These are phyloP conservation scores for Pseudorhiza aurosa DNA, from an alignment of 30 jellyfish, hydroid and myxozoan genomes.

Conservation along the genomic window DNA sequence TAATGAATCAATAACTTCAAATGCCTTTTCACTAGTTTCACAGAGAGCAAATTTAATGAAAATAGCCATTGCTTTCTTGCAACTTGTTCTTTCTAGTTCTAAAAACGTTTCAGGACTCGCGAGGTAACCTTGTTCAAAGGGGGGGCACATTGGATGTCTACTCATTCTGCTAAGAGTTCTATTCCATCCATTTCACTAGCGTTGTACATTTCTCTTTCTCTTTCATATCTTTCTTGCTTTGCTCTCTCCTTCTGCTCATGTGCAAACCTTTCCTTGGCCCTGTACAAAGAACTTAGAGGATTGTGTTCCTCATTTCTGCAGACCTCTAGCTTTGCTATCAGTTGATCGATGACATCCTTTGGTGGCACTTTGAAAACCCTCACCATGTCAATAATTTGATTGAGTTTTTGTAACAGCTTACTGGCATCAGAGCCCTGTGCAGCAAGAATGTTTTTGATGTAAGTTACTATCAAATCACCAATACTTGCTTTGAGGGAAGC, in stretches of 20 bases:
- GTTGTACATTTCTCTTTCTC: not conserved
- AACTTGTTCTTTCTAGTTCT: too few relatives aligned
- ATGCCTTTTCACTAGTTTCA: too few relatives aligned
- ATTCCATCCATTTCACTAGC: conserved; percentile 17
- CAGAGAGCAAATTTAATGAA: too few relatives aligned
- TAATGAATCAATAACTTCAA: too few relatives aligned
- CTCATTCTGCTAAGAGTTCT: conserved; percentile 24
- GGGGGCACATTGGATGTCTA: too few relatives aligned
- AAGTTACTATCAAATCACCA: conserved; percentile 47
- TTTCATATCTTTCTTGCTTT: conserved; percentile 55
- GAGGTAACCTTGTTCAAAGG: too few relatives aligned
- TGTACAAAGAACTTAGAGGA: conserved; percentile 77
- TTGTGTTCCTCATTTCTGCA: conserved; percentile 86
- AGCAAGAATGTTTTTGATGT: conserved; percentile 38
- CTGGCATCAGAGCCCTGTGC: conserved; percentile 29
- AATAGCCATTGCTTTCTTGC: too few relatives aligned
- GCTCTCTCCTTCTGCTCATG: conserved; percentile 70
- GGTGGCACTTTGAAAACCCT: conserved; percentile 59
- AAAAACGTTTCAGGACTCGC: too few relatives aligned
- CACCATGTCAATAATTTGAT: conserved; percentile 56
- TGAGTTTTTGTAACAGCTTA: conserved; percentile 46
- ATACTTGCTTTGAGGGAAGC: conserved; percentile 75
- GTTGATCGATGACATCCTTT: conserved; percentile 26
- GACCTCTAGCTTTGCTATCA: conserved; percentile 50
- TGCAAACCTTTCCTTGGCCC: conserved; percentile 61